phyloP scores from a whole-genome alignment of 2,113 vertebrate species.

The Megaleporinus macrocephalus region DNA sequence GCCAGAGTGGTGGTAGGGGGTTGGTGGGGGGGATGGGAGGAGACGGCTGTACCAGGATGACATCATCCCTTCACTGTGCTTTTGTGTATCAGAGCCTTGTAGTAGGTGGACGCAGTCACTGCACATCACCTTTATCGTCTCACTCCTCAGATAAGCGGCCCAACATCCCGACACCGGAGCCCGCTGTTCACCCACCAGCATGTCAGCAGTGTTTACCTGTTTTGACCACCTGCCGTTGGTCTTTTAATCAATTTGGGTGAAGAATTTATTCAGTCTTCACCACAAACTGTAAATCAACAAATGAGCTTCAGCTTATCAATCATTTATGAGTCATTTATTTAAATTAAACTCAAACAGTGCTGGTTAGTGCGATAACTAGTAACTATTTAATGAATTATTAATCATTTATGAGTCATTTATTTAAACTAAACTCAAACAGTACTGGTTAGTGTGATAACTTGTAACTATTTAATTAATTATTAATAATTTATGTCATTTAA shows the following conservation, averaged over 20 bases:
- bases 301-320: no score
- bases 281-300: no score
- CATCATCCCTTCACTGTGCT: slow-evolving; percentile 37
- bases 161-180: no score
- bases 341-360: neutral
- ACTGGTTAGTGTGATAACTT: no score
- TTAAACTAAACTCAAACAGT: no score
- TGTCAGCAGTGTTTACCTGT: neutral
- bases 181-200: no score
- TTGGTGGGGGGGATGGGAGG: neutral
- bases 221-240: neutral
- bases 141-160: neutral
- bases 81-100: neutral
- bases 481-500: no score
- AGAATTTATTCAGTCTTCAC: no score
- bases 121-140: slow-evolving; percentile 19
- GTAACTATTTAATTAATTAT: no score
- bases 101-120: neutral
- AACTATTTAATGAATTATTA: neutral
- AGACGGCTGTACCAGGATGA: slow-evolving; percentile 35
- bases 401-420: no score
- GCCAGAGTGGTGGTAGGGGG: neutral
- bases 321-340: no score
- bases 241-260: no score
- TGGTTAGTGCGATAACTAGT: neutral